Conservation (phyloP, 2,888 invertebrate species). For the Meiosimyza platycephala region DNA sequence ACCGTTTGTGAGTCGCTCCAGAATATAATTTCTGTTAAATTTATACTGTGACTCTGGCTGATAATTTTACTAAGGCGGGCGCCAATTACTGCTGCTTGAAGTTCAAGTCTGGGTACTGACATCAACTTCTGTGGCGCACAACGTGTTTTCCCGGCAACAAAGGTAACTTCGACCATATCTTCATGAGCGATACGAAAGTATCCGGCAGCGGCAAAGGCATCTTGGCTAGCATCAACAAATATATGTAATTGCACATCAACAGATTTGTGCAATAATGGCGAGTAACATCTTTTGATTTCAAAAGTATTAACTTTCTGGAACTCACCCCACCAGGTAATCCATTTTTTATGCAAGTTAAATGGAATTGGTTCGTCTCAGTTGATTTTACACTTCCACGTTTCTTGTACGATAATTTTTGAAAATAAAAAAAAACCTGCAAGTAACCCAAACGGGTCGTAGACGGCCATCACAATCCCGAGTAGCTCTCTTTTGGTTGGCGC, state of each 20-base stretch:
- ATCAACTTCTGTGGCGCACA: too few species aligned
- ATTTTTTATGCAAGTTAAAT: neutral
- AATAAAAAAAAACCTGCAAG: constrained; percentile 24
- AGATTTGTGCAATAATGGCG: constrained; percentile 3
- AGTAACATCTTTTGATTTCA: too few species aligned
- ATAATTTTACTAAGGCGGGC: too few species aligned
- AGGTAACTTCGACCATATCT: neutral
- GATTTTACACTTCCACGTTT: constrained; percentile 25
- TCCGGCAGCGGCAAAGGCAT: too few species aligned
- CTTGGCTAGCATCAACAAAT: too few species aligned
- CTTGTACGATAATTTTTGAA: constrained; percentile 10
- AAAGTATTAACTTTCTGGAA: too few species aligned
- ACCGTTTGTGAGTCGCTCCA: constrained; percentile 32
- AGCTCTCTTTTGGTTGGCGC: too few species aligned
- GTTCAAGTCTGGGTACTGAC: too few species aligned
- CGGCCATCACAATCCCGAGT: constrained; percentile 22
- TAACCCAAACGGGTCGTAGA: constrained; percentile 32
- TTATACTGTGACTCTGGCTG: too few species aligned
- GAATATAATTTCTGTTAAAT: too few species aligned
- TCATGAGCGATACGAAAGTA: too few species aligned
- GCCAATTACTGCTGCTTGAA: too few species aligned
- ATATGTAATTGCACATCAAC: neutral
- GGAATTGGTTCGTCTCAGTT: constrained; percentile 20
- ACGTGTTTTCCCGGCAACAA: constrained; percentile 29
- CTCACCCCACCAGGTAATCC: constrained; percentile 10